Conservation (phyloP, 2,888 invertebrate species). For the Nematopogon swammerdamellus region DNA sequence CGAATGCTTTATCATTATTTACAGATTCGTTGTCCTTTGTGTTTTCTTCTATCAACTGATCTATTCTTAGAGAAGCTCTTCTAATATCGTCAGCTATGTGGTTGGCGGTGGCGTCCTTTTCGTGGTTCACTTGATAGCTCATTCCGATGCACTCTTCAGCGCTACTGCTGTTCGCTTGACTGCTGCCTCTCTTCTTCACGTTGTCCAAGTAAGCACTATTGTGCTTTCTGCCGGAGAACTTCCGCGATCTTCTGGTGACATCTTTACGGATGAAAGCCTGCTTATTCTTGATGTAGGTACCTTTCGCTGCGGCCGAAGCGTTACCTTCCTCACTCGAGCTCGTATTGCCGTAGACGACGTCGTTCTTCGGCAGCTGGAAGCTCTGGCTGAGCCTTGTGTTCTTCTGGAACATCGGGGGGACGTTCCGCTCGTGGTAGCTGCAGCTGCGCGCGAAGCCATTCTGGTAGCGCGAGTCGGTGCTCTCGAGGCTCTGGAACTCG, state of each 20-base stretch:
- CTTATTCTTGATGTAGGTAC: conserved; percentile 59
- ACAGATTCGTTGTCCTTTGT: conserved; percentile 26
- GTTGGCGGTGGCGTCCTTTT: conserved; percentile 53
- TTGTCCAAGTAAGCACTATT: conserved; percentile 33
- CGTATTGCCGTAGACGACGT: conserved; percentile 41
- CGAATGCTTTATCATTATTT: conserved; percentile 46
- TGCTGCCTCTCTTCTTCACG: conserved; percentile 31
- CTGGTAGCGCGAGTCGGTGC: conserved; percentile 49
- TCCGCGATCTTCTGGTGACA: conserved; percentile 47
- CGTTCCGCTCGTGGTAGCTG: conserved; percentile 48
- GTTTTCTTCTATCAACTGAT: conserved; percentile 47
- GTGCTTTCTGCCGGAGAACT: conserved; percentile 47
- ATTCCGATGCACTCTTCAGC: conserved; percentile 45
- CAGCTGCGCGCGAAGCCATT: conserved; percentile 47
- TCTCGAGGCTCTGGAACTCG: conserved; percentile 50
- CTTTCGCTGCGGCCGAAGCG: conserved; percentile 34
- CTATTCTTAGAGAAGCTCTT: conserved; percentile 54
- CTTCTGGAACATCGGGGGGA: conserved; percentile 49
- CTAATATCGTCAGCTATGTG: conserved; percentile 56
- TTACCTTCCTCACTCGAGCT: conserved; percentile 53
- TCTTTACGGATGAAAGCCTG: conserved; percentile 50
- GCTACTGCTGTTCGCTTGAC: conserved; percentile 39
- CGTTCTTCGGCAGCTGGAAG: conserved; percentile 47
- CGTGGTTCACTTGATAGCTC: conserved; percentile 52
- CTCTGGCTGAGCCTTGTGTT: conserved; percentile 52